Evolutionary conservation across 92 coral and sea anemone species (phyloP), one percentile per base, ranked within the genome.

Genomic region (Porites rus): DNA sequence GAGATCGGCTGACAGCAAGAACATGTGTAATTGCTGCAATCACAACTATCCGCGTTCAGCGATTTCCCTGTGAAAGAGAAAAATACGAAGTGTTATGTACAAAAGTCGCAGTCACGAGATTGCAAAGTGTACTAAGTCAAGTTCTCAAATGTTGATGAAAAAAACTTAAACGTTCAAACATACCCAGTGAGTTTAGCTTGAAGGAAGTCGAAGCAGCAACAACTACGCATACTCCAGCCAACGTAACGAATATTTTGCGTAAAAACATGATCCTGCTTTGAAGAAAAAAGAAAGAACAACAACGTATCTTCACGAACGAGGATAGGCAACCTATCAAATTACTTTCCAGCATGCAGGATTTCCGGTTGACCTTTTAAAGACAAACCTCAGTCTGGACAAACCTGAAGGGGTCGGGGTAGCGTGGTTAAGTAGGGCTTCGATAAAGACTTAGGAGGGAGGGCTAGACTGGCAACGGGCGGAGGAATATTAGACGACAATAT

Each of bases 121-220:
- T 20, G 8, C 10, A 71, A 54, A 54, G 60, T 13, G 12, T 13
- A 1, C 12, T n/a, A n/a, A 9, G 0, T 9, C 10, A 54, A 54
- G 61, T 5, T 25, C 0, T n/a, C 17, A 10, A 13, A 4, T 19
- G 74, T 21, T 56, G 28, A 38, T 38, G 46, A 6, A 25, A 54
- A 75, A 56, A 2, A 43, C n/a, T n/a, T n/a, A 17, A 9, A 4
- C 0, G 5, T 22, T 43, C 51, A 20, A 8, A 31, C 74, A 6
- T 17, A 79, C 84, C 84, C 51, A 79, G 24, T 22, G 74, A 13
- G 14, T 65, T 79, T 63, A 79, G 65, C 74, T 22, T 79, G 74
- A 51, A 79, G 21, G 74, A 52, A 12, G 84, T n/a, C 19, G 46
- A 50, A 4, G 12, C 19, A 51, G 74, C 22, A 51, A 79, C n/a